Evolutionary conservation across 2,113 vertebrate species (phyloP), one percentile per base, ranked within the genome.

Genomic region (Cyanoliseus patagonus): DNA sequence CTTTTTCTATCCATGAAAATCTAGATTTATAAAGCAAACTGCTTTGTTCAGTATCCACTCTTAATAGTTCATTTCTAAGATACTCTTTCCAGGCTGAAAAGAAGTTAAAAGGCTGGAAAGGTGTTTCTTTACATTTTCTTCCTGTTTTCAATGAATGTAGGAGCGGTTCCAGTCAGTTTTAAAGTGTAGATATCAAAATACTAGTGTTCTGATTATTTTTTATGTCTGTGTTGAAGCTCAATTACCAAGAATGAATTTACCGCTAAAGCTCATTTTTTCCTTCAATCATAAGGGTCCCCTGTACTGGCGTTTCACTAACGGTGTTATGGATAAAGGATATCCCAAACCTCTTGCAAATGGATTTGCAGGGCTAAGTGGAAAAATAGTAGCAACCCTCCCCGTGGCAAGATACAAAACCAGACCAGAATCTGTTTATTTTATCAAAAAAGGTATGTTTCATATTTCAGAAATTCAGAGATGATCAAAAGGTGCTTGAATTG

Each of bases 271-370:
- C 1, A 2, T 57, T 39, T 92, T 51, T 37, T 51, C 46, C 75
- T 94, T 82, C 46, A 83, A 90, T 76, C 28, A 14, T 17, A 82
- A 99, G 99, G 99, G 98, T 51, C 47, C 97, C 25, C 92, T 97
- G 13, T 99, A 99, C 92, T 99, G 99, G 99, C 98, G 99, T 62
- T 99, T 98, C 98, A 98, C 99, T 44, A 99, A 99, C 3, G 98
- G 98, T 6, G 49, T 90, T 28, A 95, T 98, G 98, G 99, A 99
- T 77, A 4, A 68, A 9, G 98, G 98, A 3, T 99, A 98, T 72
- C 99, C 99, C 52, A 98, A 98, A 97, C 91, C 88, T 46, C 97
- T 99, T 5, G 72, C 93, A 3, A 97, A 96, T 6, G 99, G 99
- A 85, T 99, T 99, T 93, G 97, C 98, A 64, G 99, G 99, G 49